phyloP scores from a whole-genome alignment of 2,797 vertebrate species.

The Dallia pectoralis region DNA sequence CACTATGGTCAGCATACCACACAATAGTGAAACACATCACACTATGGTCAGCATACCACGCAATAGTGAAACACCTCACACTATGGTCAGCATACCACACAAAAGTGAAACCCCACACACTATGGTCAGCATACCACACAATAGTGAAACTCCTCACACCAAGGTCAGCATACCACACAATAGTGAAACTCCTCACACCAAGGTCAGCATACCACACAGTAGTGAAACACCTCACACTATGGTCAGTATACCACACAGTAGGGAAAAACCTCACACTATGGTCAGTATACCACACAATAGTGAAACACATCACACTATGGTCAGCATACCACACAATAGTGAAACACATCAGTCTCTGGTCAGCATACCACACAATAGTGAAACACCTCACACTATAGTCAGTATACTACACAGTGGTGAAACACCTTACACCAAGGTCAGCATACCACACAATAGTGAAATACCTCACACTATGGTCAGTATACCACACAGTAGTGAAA shows the following conservation, averaged over 20 bases:
- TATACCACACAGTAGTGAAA: slow-evolving; percentile 14
- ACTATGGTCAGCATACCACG: slow-evolving; percentile 78
- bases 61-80: slow-evolving; percentile 21
- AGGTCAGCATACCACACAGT: slow-evolving; percentile 70
- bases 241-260: slow-evolving; percentile 64
- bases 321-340: slow-evolving; percentile 48
- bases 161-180: slow-evolving; percentile 75
- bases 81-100: slow-evolving; percentile 77
- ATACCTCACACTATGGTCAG: slow-evolving; percentile 79
- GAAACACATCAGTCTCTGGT: slow-evolving; percentile 70
- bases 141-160: slow-evolving; percentile 43
- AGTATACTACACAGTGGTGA: slow-evolving; percentile 11
- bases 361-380: slow-evolving; percentile 16
- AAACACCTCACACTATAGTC: slow-evolving; percentile 65
- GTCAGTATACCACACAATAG: slow-evolving; percentile 59
- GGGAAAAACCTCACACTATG: slow-evolving; percentile 71
- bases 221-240: slow-evolving; percentile 68
- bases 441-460: slow-evolving; percentile 13
- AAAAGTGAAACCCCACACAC: slow-evolving; percentile 42
- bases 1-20: slow-evolving; percentile 79
- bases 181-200: slow-evolving; percentile 60
- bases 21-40: slow-evolving; percentile 20
- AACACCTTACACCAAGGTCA: slow-evolving; percentile 79
- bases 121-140: slow-evolving; percentile 75
- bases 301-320: slow-evolving; percentile 75